phyloP scores from a whole-genome alignment of 1,140 invertebrate species.

The Cryptotermes secundus region DNA sequence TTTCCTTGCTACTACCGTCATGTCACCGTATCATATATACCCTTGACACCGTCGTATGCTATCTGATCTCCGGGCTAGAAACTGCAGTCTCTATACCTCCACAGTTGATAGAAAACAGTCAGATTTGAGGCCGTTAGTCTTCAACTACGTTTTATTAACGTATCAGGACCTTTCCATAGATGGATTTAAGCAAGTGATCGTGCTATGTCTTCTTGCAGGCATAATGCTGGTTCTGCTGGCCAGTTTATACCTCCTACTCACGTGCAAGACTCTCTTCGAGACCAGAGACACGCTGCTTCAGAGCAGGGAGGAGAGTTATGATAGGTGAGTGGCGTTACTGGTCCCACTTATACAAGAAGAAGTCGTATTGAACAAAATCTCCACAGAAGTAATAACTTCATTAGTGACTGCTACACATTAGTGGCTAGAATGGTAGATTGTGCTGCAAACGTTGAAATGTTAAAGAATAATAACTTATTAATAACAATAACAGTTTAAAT shows the following conservation, averaged over 20 bases:
- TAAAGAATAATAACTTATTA: background rate
- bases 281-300: slow-evolving; percentile 35
- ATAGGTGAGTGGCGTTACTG: slow-evolving; percentile 30
- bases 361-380: background rate
- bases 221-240: slow-evolving; percentile 46
- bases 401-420: background rate
- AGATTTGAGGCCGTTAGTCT: no score
- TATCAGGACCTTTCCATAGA: no score
- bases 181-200: no score
- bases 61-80: no score
- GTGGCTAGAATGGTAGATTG: no score
- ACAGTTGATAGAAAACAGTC: no score
- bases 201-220: slow-evolving; percentile 38
- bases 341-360: background rate
- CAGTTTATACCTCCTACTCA: slow-evolving; percentile 42
- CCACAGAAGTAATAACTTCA: background rate
- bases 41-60: no score
- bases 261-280: slow-evolving; percentile 30
- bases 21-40: no score
- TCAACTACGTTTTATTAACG: no score
- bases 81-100: no score
- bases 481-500: background rate
- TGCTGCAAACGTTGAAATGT: background rate
- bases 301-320: slow-evolving; percentile 36
- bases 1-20: no score